Percentiles rank a stretch among this genome's conserved stretches.
Conservation (phyloP, 1,140 invertebrate genomes). For the Drosophila nannoptera region DNA sequence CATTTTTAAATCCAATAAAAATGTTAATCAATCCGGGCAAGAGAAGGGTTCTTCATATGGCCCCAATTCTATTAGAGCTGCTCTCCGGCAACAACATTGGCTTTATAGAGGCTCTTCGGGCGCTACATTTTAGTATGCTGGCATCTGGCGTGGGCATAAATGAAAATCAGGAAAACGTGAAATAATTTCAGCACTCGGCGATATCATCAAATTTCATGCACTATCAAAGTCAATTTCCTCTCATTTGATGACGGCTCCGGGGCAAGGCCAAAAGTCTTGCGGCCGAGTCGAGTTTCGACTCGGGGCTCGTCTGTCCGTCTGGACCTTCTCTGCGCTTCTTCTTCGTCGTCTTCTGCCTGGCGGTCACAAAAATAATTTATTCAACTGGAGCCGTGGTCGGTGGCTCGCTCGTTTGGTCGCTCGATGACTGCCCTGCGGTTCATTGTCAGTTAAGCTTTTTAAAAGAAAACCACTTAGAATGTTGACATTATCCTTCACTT, state of each 20-base stretch:
- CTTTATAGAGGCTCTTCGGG: background rate
- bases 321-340: background rate
- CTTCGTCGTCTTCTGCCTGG: conserved; percentile 10
- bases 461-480: conserved; percentile 78
- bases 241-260: conserved; percentile 7
- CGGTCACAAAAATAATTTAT: conserved; percentile 73
- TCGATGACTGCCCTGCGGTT: conserved; percentile 69
- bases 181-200: conserved; percentile 45
- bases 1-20: background rate
- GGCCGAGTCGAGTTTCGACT: conserved; percentile 18
- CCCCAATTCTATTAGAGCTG: background rate
- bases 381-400: conserved; percentile 61
- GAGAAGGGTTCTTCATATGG: no score
- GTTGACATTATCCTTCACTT: conserved; percentile 78
- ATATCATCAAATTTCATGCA: conserved; percentile 77
- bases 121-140: background rate
- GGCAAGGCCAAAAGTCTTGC: background rate
- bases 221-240: conserved; percentile 76
- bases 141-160: background rate
- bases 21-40: no score
- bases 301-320: background rate
- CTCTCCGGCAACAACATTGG: background rate
- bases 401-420: conserved; percentile 9
- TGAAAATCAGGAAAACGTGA: conserved; percentile 50
- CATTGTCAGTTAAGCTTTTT: conserved; percentile 78